Base-by-base conservation (phyloP, 2,797 vertebrate species). In the Ptychadena robeensis region DNA sequence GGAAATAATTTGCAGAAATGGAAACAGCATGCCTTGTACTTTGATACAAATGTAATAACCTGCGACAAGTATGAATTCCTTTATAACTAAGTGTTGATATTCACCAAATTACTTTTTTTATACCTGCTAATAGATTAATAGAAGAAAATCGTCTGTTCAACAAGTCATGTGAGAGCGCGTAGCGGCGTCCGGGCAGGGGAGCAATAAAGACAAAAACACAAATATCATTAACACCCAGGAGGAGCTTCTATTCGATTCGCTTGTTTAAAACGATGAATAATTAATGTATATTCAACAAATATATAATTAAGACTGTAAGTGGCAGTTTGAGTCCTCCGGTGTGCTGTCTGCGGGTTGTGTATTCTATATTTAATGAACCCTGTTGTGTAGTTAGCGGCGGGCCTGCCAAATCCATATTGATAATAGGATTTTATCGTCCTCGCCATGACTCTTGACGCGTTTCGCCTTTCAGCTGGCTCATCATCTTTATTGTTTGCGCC, bases 291-390 rank as follows among this genome's bases (percentile, higher is more conserved):
- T 69, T 80, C 83, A 64, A 76, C 83, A 85, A 75, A 85, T 81
- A 76, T 70, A 85, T 85, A 80, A 85, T 85, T 85, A 80, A 76
- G 78, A 80, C 78, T 80, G 72, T 85, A 80, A 81, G 57, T 85
- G 83, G 83, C 72, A 57, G 32, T 81, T 44, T 28, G 65, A 80
- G 77, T 48, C 12, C 57, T 76, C 37, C 5, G 8, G 78, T 64
- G 78, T 35, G 10, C 83, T 25, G 28, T 76, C 44, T 63, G 83
- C 65, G 65, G 78, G 69, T 75, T 32, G n/a, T n/a, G 73, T 30
- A 5, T 64, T 85, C 72, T 76, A 81, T 71, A 81, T 75, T 85
- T 85, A 80, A 81, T 76, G 83, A 80, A 68, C 72, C 66, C 78
- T 44, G 72, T 70, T 80, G 78, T 64, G 78, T 53, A 48, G 48